A percentile compares a stretch with the other conserved stretches of the same genome.
phyloP scores from a whole-genome alignment of 2,113 vertebrate species.

The Tachycineta bicolor region DNA sequence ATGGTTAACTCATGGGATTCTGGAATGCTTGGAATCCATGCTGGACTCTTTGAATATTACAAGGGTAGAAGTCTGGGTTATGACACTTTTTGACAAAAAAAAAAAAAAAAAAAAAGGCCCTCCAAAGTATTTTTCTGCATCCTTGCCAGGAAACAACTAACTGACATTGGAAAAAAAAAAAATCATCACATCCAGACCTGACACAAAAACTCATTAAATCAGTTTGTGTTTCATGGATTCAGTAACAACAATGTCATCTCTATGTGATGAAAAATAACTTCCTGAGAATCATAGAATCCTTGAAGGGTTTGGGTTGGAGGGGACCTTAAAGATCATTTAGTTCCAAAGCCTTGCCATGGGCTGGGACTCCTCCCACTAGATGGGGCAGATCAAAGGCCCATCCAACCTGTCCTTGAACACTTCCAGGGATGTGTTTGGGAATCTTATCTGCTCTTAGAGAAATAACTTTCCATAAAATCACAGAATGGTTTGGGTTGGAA shows the following conservation, averaged over 20 bases:
- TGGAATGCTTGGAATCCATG: neutral
- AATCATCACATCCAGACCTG: neutral
- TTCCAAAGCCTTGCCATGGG: neutral
- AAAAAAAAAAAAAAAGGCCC: neutral
- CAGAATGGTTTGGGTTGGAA: neutral
- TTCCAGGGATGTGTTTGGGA: neutral
- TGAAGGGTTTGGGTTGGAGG: neutral
- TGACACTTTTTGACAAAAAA: neutral
- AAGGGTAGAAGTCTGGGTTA: neutral
- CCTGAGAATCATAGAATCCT: neutral
- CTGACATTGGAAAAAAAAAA: neutral
- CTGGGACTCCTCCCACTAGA: neutral
- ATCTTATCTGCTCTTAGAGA: neutral
- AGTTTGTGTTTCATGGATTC: neutral
- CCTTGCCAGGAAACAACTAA: neutral
- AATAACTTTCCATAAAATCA: neutral
- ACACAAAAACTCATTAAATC: slow-evolving; percentile 17
- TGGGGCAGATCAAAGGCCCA: neutral
- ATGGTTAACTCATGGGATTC: neutral
- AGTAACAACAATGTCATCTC: neutral
- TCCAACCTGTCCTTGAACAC: neutral
- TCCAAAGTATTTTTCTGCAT: neutral
- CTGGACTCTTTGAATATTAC: neutral
- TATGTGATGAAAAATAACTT: neutral
- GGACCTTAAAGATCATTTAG: neutral